Evolutionary conservation across 2,888 invertebrate species (phyloP), one percentile per base, ranked within the genome.

Genomic region (Drosophila subsilvestris): DNA sequence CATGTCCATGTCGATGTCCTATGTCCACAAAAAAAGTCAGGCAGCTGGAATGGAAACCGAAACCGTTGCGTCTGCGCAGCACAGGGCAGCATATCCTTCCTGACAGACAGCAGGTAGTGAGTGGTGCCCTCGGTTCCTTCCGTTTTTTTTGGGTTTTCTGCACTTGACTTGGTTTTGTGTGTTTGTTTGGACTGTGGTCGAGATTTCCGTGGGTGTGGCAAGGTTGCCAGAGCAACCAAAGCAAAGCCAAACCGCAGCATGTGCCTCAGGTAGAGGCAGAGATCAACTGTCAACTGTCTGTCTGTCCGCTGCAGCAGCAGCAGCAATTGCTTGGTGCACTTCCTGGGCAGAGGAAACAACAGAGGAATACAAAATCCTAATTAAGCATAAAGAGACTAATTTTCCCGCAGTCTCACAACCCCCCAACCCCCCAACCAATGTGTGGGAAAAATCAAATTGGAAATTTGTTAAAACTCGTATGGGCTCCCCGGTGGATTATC

Each of bases 351-450:
- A 14, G 43, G 78, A 75, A 81, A 76, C 71, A 25, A n/a, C n/a
- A n/a, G n/a, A n/a, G n/a, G 65, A 63, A 78, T 71, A 70, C 75
- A 45, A 66, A 83, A 74, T 63, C 82, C 81, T 87, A 89, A 90
- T 90, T 90, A 90, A 80, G 87, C 88, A 88, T 89, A 86, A 84
- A 86, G 75, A 68, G 76, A 89, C 79, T 89, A 90, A 89, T 86
- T 89, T 80, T 59, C 67, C 22, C 60, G 53, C 56, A 51, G 50
- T 59, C 18, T 22, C 51, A 14, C 66, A 27, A 42, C 59, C 14
- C 27, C 47, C 47, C 58, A n/a, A n/a, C n/a, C n/a, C n/a, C n/a
- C n/a, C n/a, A n/a, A n/a, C n/a, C n/a, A 53, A 50, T 49, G 51
- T 66, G 50, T 65, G 63, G 47, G 54, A 80, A 80, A 80, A 84